phyloP scores from a whole-genome alignment of 2,888 invertebrate genomes.

The Tipula vernalis region DNA sequence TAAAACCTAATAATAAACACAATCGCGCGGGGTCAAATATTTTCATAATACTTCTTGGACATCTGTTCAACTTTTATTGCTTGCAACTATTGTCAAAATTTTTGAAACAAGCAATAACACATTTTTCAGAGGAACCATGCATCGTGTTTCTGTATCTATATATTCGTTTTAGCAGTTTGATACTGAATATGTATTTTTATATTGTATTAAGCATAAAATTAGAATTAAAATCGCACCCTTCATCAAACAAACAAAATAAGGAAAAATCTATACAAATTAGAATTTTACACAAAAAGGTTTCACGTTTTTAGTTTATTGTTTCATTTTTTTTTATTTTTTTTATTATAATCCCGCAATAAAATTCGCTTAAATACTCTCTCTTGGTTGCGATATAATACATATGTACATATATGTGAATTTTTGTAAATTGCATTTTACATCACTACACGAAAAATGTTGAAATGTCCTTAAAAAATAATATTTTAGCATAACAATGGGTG shows the following conservation, averaged over 20 bases:
- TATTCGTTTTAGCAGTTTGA: neutral
- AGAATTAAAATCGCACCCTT: conserved; percentile 9
- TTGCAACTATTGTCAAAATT: neutral
- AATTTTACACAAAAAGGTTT: conserved; percentile 8
- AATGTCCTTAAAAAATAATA: neutral
- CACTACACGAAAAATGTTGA: neutral
- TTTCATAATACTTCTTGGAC: neutral
- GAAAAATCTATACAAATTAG: conserved; percentile 1
- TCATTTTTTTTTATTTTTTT: neutral
- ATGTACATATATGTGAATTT: neutral
- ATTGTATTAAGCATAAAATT: neutral
- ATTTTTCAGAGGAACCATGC: neutral
- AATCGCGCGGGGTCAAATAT: neutral
- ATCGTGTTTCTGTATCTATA: neutral
- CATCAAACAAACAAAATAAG: neutral
- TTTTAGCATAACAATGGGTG: neutral
- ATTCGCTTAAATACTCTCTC: neutral
- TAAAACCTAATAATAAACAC: neutral
- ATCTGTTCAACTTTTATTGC: neutral
- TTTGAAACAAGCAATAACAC: neutral
- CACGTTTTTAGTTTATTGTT: conserved; percentile 1
- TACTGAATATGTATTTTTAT: neutral
- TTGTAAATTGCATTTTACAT: neutral
- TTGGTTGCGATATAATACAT: neutral
- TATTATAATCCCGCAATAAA: neutral